A percentile compares a stretch with the other conserved stretches of the same genome.
These are phyloP conservation scores for Parazoanthus swiftii DNA, from an alignment of 92 coral and sea anemone species.

Conservation along the genomic window DNA sequence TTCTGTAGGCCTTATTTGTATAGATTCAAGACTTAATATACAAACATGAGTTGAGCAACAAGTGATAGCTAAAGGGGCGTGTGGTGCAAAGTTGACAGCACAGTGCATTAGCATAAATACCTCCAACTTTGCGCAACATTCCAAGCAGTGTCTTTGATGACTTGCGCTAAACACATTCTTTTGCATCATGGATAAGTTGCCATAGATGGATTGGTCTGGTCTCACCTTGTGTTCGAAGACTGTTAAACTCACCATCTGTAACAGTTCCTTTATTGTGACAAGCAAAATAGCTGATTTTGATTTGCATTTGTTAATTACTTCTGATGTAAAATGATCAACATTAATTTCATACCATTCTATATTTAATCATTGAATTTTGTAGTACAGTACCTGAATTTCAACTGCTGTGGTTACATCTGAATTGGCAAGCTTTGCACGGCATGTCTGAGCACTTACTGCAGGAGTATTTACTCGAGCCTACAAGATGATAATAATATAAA, in stretches of 20 bases:
- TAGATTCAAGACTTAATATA: no score
- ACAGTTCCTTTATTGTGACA: slow-evolving; percentile 20
- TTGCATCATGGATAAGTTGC: slow-evolving; percentile 8
- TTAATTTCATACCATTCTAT: no score
- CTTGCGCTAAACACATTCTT: not conserved
- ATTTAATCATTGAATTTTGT: no score
- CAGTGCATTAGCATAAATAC: not conserved
- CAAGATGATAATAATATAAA: not conserved
- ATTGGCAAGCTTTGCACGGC: not conserved
- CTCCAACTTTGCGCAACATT: not conserved
- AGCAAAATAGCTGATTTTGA: no score
- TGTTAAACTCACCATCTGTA: slow-evolving; percentile 36
- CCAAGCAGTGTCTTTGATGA: not conserved
- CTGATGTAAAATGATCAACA: no score
- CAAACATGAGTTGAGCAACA: no score
- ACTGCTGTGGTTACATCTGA: not conserved
- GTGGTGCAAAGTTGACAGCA: no score
- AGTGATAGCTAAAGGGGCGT: no score
- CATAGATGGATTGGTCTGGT: slow-evolving; percentile 26
- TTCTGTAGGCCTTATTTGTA: no score
- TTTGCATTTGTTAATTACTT: no score
- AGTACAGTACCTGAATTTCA: not conserved
- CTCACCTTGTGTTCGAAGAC: slow-evolving; percentile 20
- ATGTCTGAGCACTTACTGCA: not conserved
- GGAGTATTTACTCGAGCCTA: not conserved